Conservation (phyloP, 2,797 vertebrate species). For the Liparis tanakae region DNA sequence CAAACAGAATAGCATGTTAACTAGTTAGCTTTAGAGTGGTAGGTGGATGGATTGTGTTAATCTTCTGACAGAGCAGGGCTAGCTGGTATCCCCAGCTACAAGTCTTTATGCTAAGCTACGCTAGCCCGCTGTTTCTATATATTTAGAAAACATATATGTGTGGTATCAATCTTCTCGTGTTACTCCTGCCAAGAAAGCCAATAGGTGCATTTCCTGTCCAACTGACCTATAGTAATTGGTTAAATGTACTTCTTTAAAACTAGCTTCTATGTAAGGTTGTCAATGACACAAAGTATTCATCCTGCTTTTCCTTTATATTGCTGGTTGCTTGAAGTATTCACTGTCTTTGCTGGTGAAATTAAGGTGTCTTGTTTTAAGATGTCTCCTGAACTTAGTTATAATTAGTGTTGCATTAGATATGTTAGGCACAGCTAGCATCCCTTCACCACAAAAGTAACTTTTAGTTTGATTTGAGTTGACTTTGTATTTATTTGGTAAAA, state of each 20-base stretch:
- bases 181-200: neutral
- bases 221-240: neutral
- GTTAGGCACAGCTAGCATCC: neutral
- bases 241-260: neutral
- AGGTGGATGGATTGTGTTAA: neutral
- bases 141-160: neutral
- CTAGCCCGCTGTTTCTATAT: neutral
- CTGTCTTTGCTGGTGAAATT: neutral
- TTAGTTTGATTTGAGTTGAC: neutral
- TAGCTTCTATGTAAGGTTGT: neutral
- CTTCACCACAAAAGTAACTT: neutral
- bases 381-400: neutral
- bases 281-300: neutral
- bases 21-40: neutral
- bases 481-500: neutral
- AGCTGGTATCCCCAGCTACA: neutral
- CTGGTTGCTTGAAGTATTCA: neutral
- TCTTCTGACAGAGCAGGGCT: neutral
- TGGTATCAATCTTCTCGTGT: neutral
- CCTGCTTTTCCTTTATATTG: neutral
- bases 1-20: neutral
- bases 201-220: neutral
- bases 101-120: slow-evolving; percentile 9
- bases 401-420: neutral
- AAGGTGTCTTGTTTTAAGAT: neutral